Conservation (phyloP, 2,888 invertebrate genomes). For the Patella pellucida region DNA sequence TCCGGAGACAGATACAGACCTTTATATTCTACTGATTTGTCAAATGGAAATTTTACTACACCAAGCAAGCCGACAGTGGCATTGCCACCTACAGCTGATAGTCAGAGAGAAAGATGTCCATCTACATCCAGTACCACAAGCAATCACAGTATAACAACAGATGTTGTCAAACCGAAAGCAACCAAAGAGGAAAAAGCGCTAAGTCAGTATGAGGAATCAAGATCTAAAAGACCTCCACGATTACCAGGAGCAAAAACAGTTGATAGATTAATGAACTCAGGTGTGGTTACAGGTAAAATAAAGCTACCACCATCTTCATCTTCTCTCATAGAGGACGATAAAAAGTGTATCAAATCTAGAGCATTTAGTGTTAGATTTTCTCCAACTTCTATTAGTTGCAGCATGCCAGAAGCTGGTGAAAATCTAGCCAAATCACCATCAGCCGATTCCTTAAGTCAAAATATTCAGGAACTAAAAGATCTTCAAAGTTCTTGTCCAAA, state of each 20-base stretch:
- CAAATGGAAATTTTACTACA: not conserved
- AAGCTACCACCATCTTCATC: not conserved
- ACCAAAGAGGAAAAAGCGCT: not conserved
- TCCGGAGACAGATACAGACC: not conserved
- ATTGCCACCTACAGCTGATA: too few relatives aligned
- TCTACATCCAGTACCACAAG: not conserved
- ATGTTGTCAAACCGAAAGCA: not conserved
- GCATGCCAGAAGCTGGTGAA: not conserved
- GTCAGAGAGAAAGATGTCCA: not conserved
- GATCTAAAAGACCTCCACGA: not conserved
- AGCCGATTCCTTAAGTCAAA: not conserved
- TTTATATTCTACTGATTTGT: not conserved
- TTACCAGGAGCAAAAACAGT: not conserved
- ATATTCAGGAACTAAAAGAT: not conserved
- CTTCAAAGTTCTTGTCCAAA: not conserved
- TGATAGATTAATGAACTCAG: not conserved
- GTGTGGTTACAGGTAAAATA: not conserved
- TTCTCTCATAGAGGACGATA: not conserved
- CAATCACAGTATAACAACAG: not conserved
- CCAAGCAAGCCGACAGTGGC: not conserved
- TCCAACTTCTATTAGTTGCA: not conserved
- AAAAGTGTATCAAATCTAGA: not conserved
- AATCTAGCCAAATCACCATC: not conserved
- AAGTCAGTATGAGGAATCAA: too few relatives aligned
- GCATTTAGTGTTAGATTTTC: conserved; percentile 4